phyloP scores from a whole-genome alignment of 1,140 invertebrate species.

The Cylas formicarius region DNA sequence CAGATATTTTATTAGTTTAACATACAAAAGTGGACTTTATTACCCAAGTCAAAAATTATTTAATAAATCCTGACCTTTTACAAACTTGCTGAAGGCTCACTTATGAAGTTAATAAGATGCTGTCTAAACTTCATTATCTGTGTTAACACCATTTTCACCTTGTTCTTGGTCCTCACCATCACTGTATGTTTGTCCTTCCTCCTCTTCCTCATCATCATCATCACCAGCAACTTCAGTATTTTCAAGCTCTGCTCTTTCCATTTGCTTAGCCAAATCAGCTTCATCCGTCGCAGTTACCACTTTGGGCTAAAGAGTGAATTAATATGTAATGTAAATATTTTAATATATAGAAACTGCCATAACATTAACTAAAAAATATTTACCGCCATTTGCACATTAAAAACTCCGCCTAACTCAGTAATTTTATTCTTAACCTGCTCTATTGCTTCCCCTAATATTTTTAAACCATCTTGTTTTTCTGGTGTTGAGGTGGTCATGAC shows the following conservation, averaged over 20 bases:
- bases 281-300: conserved; percentile 98
- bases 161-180: conserved; percentile 43
- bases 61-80: no score
- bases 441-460: conserved; percentile 81
- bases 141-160: conserved; percentile 19
- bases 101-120: no score
- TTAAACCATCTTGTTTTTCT: conserved; percentile 89
- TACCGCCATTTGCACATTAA: conserved; percentile 92
- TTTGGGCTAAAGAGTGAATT: conserved; percentile 70
- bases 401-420: conserved; percentile 77
- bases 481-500: conserved; percentile 98
- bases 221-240: conserved; percentile 91
- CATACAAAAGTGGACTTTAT: no score
- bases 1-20: no score
- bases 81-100: no score
- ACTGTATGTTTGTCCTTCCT: conserved; percentile 45
- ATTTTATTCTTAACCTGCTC: conserved; percentile 83
- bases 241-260: conserved; percentile 89
- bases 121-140: conserved; percentile 18
- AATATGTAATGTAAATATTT: conserved; percentile 5
- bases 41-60: no score
- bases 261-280: conserved; percentile 84
- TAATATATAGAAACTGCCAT: not conserved
- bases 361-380: conserved; percentile 37
- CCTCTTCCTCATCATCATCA: conserved; percentile 76